Evolutionary conservation across 2,797 vertebrate species (phyloP), one percentile per base, ranked within the genome.

Genomic region (Acestrorhynchus altus): DNA sequence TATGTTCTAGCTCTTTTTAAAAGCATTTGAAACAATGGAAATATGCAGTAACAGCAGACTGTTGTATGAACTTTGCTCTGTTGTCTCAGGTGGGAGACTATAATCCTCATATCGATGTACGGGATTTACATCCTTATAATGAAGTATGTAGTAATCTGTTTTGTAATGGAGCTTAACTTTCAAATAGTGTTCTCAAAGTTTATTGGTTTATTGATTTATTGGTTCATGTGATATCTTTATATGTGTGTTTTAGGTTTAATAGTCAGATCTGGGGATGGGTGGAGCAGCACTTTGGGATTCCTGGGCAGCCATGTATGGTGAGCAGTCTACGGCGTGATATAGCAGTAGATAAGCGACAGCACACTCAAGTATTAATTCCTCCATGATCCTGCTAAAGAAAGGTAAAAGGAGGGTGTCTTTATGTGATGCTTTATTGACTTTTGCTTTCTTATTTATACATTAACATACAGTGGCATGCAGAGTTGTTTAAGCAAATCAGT

Each of bases 81-180:
- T 39, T 77, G 56, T 80, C 79, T 51, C 87, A 95, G 94, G 94
- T 95, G 94, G 94, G 94, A 95, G 86, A 91, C 92, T 54, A 86
- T 94, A 71, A 85, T 94, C 76, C 89, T 95, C 67, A 91, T 94
- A 68, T 88, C 89, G 44, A 93, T 93, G 92, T 95, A 95, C 61
- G 92, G 89, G 74, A 74, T 94, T 71, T 95, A 95, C 81, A 95
- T 95, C 75, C 80, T 94, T 78, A 93, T 94, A 71, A 95, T 94
- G 92, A 94, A 91, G 93, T 94, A 85, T 88, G 93, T 81, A 78
- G 44, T 61, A 47, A 46, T 54, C 20, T 66, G 22, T 65, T 0
- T 35, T 44, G 49, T 16, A 66, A 16, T 72, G n/a, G 83, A 24
- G 57, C 22, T 54, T 12, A n/a, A n/a, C n/a, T 39, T 74, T 69